Percentiles rank a stretch among this genome's conserved stretches.
These are phyloP conservation scores for Zeuzera pyrina DNA, from an alignment of 2,888 invertebrate species.

Conservation along the genomic window DNA sequence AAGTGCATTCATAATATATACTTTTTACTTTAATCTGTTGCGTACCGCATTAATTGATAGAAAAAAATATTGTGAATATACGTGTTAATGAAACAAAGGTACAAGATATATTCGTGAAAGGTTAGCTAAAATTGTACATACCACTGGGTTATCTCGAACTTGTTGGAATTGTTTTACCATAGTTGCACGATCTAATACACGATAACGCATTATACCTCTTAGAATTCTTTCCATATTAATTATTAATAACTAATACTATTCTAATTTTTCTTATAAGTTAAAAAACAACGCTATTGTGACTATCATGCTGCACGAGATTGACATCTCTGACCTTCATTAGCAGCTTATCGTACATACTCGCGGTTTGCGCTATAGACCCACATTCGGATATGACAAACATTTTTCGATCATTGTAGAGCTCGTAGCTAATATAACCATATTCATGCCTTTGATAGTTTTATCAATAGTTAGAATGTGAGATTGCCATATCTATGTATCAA, in stretches of 20 bases:
- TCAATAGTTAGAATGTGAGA: no score
- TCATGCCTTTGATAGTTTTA: no score
- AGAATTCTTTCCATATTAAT: constrained; percentile 86
- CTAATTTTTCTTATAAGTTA: constrained; percentile 9
- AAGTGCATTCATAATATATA: background rate
- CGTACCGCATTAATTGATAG: background rate
- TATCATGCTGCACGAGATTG: constrained; percentile 35
- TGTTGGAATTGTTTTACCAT: constrained; percentile 95
- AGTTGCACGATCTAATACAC: constrained; percentile 83
- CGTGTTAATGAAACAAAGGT: background rate
- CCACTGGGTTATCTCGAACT: constrained; percentile 91
- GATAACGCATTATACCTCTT: constrained; percentile 91
- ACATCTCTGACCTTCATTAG: constrained; percentile 61
- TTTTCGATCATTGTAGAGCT: no score
- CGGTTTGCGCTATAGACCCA: background rate
- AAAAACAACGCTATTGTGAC: constrained; percentile 15
- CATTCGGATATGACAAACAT: no score
- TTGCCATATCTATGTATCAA: no score
- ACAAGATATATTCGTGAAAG: background rate
- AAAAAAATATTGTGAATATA: no score
- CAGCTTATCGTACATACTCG: constrained; percentile 53
- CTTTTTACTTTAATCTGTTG: background rate
- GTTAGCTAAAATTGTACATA: constrained; percentile 52
- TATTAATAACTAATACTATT: constrained; percentile 17
- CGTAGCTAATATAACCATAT: no score